Base-by-base conservation (phyloP, 2,888 invertebrate species). In the Drosophila meridiana region DNA sequence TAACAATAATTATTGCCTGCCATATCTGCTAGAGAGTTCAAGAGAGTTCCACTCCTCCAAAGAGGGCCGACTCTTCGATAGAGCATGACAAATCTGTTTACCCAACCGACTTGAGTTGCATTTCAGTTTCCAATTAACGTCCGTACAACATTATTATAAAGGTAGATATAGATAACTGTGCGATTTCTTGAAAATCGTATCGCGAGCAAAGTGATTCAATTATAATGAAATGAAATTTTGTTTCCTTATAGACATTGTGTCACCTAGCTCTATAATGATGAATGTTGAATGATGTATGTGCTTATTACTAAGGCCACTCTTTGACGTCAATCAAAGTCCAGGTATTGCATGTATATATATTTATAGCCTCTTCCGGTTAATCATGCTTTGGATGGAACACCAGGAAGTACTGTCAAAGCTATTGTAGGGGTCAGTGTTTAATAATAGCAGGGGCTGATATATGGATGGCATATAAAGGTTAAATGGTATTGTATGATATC, bases 161-260 rank as follows among this genome's bases (percentile, higher is more conserved):
- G 78, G 62, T 78, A 65, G 47, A 50, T 47, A 32, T 30, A 48
- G 48, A 48, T 48, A 48, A 4, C 61, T 58, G 43, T 60, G 62
- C 69, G 45, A 81, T 73, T 80, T 78, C 76, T 56, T 3, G 45
- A 78, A 73, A 77, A 56, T 56, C 66, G 36, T 65, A 59, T 58
- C 67, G 64, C 61, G 68, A 67, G 60, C 58, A 50, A 71, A 63
- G 56, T 85, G 89, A 85, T 83, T 87, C 89, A 85, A 81, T 83
- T 85, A 74, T 81, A 81, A 74, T 74, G 79, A 83, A 82, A 72
- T 80, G 62, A 72, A 72, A 78, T 60, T 61, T 58, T 38, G 53
- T 69, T 85, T 87, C 67, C 77, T 87, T 81, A 85, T 85, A 85
- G 85, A 85, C 85, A 85, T 87, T 77, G 68, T 89, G 85, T 85